Evolutionary conservation across 2,797 vertebrate species (phyloP).

Genomic region (Anniella stebbinsi): DNA sequence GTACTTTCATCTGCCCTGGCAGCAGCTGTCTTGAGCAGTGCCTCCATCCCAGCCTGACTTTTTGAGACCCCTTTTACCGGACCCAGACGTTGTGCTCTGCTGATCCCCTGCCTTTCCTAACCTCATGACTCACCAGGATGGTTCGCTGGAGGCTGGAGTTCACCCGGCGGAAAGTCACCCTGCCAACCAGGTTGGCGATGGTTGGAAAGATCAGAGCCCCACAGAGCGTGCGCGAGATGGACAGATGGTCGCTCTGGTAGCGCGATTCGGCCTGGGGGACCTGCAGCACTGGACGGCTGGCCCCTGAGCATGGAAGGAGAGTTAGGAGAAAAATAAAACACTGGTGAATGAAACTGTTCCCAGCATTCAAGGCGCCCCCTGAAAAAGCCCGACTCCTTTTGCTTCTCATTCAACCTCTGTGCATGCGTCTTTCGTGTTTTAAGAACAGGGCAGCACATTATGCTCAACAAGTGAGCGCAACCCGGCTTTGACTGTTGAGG

Average conservation of each 20-base stretch:
- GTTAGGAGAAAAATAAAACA: too few species aligned
- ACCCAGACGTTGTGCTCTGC: too few species aligned
- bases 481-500: too few species aligned
- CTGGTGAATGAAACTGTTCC: not conserved
- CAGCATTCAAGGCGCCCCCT: not conserved
- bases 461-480: too few species aligned
- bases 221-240: slow-evolving; percentile 83
- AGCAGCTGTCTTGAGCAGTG: too few species aligned
- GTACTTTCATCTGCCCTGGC: too few species aligned
- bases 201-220: slow-evolving; percentile 85
- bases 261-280: slow-evolving; percentile 62
- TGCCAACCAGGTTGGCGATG: slow-evolving; percentile 81
- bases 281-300: slow-evolving; percentile 65
- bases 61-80: not conserved
- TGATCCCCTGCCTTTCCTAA: not conserved
- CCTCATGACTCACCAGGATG: slow-evolving; percentile 75
- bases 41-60: not conserved
- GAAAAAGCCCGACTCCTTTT: not conserved
- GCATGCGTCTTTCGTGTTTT: too few species aligned
- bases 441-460: not conserved
- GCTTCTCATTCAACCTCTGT: not conserved
- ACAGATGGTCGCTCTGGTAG: slow-evolving; percentile 77
- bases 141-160: slow-evolving; percentile 82
- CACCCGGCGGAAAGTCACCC: slow-evolving; percentile 78
- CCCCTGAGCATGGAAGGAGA: slow-evolving; percentile 56